Conservation (phyloP, 2,113 vertebrate species). For the Tetrao urogallus region DNA sequence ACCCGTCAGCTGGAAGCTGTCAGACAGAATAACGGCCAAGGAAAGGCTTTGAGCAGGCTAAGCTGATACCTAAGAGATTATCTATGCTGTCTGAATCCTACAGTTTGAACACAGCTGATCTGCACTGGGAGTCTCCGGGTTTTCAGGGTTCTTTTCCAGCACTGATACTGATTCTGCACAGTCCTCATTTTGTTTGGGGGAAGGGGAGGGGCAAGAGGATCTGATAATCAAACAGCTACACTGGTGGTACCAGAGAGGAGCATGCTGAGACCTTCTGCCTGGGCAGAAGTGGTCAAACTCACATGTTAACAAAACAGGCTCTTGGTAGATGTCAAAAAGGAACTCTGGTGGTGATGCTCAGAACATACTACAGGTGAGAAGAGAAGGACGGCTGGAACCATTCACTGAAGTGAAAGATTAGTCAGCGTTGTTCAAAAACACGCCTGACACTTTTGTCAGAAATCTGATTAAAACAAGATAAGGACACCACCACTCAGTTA, state of each 20-base stretch:
- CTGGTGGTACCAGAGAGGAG: neutral
- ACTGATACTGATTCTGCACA: neutral
- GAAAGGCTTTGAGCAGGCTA: constrained; percentile 7
- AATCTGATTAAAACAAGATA: neutral
- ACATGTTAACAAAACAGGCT: neutral
- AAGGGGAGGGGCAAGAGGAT: neutral
- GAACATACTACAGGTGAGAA: neutral
- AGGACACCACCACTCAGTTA: neutral
- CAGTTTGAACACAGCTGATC: neutral
- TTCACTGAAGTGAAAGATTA: neutral
- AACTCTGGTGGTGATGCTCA: neutral
- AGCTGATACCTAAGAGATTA: neutral
- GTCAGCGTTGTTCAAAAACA: neutral
- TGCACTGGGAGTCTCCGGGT: neutral
- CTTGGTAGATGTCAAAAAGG: neutral
- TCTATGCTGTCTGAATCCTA: constrained; percentile 3
- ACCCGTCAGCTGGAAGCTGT: neutral
- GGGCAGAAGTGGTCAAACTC: neutral
- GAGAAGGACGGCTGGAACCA: neutral
- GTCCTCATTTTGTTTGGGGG: neutral
- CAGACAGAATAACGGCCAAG: constrained; percentile 3
- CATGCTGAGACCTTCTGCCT: neutral
- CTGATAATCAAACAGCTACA: neutral
- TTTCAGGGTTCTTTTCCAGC: neutral
- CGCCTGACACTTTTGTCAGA: neutral